Percentiles rank a stretch among this genome's conserved stretches.
phyloP scores from a whole-genome alignment of 2,888 invertebrate species.

The Anthophora plumipes region DNA sequence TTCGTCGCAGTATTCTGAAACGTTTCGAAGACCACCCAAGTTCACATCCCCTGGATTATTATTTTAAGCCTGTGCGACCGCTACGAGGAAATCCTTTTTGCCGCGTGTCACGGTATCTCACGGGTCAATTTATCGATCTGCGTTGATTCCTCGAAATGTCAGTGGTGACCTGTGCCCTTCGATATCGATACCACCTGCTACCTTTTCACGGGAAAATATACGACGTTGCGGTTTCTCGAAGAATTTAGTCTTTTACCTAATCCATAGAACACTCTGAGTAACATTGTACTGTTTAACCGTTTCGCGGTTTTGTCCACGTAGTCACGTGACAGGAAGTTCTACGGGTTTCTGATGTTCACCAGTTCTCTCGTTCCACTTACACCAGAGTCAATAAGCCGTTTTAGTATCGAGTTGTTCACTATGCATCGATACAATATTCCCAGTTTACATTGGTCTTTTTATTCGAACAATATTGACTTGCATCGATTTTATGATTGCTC shows the following conservation, averaged over 20 bases:
- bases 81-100: not conserved
- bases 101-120: conserved; percentile 10
- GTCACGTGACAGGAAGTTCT: conserved; percentile 28
- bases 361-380: conserved; percentile 6
- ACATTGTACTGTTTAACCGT: not conserved
- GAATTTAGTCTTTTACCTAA: conserved; percentile 13
- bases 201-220: conserved; percentile 22
- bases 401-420: not conserved
- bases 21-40: too few species aligned
- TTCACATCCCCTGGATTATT: not conserved
- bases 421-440: not conserved
- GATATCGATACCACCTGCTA: not conserved
- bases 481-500: not conserved
- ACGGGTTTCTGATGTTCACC: not conserved
- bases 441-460: not conserved
- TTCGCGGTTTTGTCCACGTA: not conserved
- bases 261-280: too few species aligned
- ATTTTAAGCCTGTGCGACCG: not conserved
- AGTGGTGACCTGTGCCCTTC: conserved; percentile 4
- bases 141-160: conserved; percentile 50
- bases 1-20: not conserved
- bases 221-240: conserved; percentile 21
- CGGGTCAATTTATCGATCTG: conserved; percentile 40
- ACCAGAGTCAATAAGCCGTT: conserved; percentile 21
- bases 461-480: not conserved